Conservation (phyloP, 1,140 invertebrate genomes). For the Drosophila ohnishii region DNA sequence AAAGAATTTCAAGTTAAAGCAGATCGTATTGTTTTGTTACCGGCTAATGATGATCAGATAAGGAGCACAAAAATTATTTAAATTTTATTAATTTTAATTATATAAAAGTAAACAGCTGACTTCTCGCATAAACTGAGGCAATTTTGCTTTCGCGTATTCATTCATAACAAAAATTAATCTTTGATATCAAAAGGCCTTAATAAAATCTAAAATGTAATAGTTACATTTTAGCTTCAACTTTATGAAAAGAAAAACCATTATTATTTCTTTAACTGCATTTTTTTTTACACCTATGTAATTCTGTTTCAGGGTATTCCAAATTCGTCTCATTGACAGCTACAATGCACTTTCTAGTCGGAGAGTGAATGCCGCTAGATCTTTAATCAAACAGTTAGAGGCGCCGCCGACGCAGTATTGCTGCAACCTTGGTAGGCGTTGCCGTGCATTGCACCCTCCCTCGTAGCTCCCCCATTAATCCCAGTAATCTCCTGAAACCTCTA, state of each 20-base stretch:
- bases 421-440: constrained; percentile 68
- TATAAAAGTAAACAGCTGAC: too few species aligned
- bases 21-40: too few species aligned
- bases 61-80: too few species aligned
- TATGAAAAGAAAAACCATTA: too few species aligned
- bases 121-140: too few species aligned
- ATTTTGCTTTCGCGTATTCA: too few species aligned
- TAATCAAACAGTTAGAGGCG: constrained; percentile 74
- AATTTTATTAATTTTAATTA: too few species aligned
- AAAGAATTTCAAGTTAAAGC: too few species aligned
- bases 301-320: background rate
- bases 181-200: background rate
- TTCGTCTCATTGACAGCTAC: background rate
- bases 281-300: background rate
- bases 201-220: background rate
- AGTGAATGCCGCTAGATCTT: constrained; percentile 42
- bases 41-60: too few species aligned
- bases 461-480: background rate
- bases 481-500: background rate
- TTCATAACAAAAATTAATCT: too few species aligned
- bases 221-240: too few species aligned
- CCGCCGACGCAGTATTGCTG: constrained; percentile 70
- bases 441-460: constrained; percentile 1
- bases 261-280: background rate
- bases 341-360: constrained; percentile 21